Evolutionary conservation across 2,113 vertebrate genomes (phyloP), one percentile per base, ranked within the genome.

Genomic region (Urocitellus parryii): DNA sequence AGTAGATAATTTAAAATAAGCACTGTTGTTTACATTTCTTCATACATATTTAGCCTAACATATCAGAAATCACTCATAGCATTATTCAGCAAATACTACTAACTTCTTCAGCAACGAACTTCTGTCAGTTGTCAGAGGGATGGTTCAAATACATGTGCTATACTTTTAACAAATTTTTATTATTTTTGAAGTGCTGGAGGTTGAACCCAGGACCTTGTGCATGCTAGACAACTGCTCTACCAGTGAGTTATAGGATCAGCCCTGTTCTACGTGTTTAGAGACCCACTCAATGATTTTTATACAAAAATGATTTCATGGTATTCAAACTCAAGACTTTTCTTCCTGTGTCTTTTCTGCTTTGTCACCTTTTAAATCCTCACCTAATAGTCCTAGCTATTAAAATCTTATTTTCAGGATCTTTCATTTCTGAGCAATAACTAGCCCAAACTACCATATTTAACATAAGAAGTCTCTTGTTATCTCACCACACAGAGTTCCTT

Each of bases 321-420:
- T 82, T 72, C 32, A 91, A 94, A 91, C 45, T 84, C 72, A 82
- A 20, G 42, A 42, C 39, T 45, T 91, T 87, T 88, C 83, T 81
- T 77, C 20, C 27, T 27, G 4, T 80, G 22, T 63, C 77, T 91
- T 61, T 82, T 95, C 76, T 91, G 81, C 94, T 48, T 67, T 74
- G 39, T 17, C 86, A 83, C 22, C 70, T 86, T 93, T 90, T 16
- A 89, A 80, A 92, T 51, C 63, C n/a, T 56, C 39, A 68, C 45
- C 45, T 45, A 45, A 45, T 45, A 45, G 45, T 10, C 18, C 18
- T 27, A 37, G 67, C 34, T 56, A 61, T 39, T 90, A 77, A 86
- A 89, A 86, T 45, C 17, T 16, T 27, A 83, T 5, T n/a, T 56
- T 39, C 13, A 68, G 22, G 16, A 32, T 63, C 77, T 73, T n/a